phyloP scores from a whole-genome alignment of 2,113 vertebrate genomes.

The Otus sunia region DNA sequence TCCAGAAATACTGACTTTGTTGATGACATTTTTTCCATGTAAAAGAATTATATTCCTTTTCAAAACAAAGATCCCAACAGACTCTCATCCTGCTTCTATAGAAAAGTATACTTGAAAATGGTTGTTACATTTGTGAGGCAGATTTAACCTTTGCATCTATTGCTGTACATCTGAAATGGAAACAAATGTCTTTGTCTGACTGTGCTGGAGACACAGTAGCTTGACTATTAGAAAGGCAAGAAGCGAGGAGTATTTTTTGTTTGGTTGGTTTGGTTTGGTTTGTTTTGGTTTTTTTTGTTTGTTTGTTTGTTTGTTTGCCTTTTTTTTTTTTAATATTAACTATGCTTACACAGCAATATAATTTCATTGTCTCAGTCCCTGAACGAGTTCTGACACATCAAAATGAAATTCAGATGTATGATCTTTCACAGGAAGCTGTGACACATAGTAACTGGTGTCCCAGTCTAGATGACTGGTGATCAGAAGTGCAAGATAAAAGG shows the following conservation, averaged over 20 bases:
- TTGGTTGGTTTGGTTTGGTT: not conserved
- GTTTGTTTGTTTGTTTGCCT: too few relatives aligned
- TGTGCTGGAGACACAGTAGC: not conserved
- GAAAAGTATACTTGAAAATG: not conserved
- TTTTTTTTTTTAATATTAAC: not conserved
- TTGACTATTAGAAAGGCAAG: not conserved
- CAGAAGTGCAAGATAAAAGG: not conserved
- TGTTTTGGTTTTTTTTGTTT: not conserved
- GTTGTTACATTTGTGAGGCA: not conserved
- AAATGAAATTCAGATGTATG: not conserved
- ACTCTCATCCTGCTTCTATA: not conserved
- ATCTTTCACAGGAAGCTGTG: not conserved
- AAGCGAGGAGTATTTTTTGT: not conserved
- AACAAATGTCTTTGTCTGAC: not conserved
- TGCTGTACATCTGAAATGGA: not conserved
- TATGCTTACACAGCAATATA: not conserved
- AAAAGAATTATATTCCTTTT: not conserved
- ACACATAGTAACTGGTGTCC: not conserved
- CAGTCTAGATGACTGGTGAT: not conserved
- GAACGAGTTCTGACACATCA: not conserved
- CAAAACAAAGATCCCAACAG: not conserved
- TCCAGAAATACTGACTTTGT: not conserved
- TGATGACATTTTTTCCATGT: not conserved
- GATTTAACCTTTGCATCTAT: not conserved
- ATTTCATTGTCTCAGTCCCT: not conserved